phyloP scores from a whole-genome alignment of 2,797 vertebrate species.

The Heliangelus exortis region DNA sequence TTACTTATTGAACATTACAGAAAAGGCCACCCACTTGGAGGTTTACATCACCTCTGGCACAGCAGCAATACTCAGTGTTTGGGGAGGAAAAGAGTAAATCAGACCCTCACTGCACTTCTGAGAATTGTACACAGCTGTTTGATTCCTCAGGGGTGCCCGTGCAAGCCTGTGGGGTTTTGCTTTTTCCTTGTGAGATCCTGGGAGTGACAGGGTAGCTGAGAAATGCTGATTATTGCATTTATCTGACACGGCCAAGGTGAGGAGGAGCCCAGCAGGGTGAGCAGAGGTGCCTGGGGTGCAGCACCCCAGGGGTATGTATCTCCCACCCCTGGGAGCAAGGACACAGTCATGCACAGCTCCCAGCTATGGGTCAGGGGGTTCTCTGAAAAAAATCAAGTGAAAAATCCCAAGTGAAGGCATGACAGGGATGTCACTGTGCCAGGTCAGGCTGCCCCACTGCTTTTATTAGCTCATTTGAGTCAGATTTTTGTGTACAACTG shows the following conservation, averaged over 20 bases:
- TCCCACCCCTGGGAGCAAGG: neutral
- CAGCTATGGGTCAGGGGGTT: fast-evolving
- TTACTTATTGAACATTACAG: neutral
- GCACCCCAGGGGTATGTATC: neutral
- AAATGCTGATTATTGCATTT: neutral
- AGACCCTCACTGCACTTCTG: neutral
- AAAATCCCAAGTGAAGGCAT: fast-evolving
- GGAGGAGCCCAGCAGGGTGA: neutral
- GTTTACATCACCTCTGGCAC: neutral
- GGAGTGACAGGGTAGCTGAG: neutral
- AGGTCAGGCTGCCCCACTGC: neutral
- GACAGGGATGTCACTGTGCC: neutral
- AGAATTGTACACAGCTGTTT: neutral
- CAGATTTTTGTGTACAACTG: neutral
- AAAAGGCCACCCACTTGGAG: neutral
- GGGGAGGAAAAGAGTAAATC: neutral
- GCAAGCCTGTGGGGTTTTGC: neutral
- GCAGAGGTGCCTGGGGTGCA: neutral
- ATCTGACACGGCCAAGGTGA: fast-evolving
- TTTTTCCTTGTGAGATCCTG: neutral
- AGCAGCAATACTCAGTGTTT: neutral
- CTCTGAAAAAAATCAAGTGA: too few species aligned
- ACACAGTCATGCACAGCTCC: neutral
- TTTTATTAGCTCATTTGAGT: neutral
- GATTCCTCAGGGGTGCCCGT: neutral